Evolutionary conservation across 1,140 invertebrate genomes (phyloP).

Genomic region (Hormaphis cornu): DNA sequence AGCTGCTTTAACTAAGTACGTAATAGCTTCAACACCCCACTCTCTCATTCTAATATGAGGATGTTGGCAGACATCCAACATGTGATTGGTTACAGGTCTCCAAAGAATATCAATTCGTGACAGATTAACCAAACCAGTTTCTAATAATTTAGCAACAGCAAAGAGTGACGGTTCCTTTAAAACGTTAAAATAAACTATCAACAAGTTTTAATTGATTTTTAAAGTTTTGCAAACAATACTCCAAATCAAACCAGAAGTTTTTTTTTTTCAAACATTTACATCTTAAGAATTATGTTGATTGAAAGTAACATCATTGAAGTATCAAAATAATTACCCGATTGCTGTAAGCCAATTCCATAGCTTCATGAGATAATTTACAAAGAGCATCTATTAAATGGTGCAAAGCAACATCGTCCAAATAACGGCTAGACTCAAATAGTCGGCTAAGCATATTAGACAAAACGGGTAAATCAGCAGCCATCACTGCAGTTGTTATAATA

Average conservation of each 20-base stretch:
- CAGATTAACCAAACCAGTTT: constrained; percentile 92
- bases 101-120: constrained; percentile 87
- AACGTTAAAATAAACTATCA: constrained; percentile 38
- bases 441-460: constrained; percentile 85
- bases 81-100: constrained; percentile 91
- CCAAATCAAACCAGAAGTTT: too few relatives aligned
- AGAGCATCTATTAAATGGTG: constrained; percentile 95
- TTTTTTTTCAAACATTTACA: too few relatives aligned
- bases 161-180: constrained; percentile 86
- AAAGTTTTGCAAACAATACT: too few relatives aligned
- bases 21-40: constrained; percentile 95
- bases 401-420: constrained; percentile 85
- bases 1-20: constrained; percentile 87
- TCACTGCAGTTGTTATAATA: constrained; percentile 90
- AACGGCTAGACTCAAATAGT: constrained; percentile 88
- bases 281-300: too few relatives aligned
- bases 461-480: constrained; percentile 89
- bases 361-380: constrained; percentile 90
- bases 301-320: not conserved
- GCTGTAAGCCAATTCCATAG: constrained; percentile 92
- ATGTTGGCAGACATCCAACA: constrained; percentile 92
- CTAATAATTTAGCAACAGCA: constrained; percentile 91
- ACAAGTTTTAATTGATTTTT: constrained; percentile 1
- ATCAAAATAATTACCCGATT: constrained; percentile 60
- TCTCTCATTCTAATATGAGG: constrained; percentile 89